A percentile compares a stretch with the other conserved stretches of the same genome.
phyloP scores from a whole-genome alignment of 1,140 invertebrate species.

The Drosophila sproati region DNA sequence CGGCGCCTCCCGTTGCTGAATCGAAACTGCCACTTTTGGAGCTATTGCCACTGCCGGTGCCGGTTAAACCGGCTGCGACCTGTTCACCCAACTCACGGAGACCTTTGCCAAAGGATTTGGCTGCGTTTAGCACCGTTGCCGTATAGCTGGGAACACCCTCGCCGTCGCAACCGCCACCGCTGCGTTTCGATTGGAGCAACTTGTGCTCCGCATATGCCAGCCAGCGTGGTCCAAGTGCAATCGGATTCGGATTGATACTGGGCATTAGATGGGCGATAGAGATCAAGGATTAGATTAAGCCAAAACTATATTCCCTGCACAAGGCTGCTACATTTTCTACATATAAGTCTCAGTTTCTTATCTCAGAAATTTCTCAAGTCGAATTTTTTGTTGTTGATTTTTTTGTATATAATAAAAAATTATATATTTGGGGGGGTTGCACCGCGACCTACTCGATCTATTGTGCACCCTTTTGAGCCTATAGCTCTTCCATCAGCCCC shows the following conservation, averaged over 20 bases:
- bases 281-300: background rate
- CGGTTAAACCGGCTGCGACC: conserved; percentile 94
- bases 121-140: conserved; percentile 97
- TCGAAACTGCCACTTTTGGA: conserved; percentile 84
- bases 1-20: conserved; percentile 84
- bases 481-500: too few species aligned
- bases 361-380: too few species aligned
- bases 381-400: too few species aligned
- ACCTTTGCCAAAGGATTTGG: conserved; percentile 95
- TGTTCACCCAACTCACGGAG: conserved; percentile 96
- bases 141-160: conserved; percentile 95
- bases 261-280: conserved; percentile 68
- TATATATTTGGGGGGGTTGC: too few species aligned
- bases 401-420: too few species aligned
- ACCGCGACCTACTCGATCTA: too few species aligned
- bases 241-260: conserved; percentile 93
- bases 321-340: too few species aligned
- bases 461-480: too few species aligned
- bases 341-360: too few species aligned
- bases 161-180: conserved; percentile 93
- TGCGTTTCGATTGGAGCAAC: conserved; percentile 91
- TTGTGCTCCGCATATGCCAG: conserved; percentile 94
- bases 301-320: too few species aligned
- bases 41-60: conserved; percentile 78
- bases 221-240: conserved; percentile 94